phyloP scores from a whole-genome alignment of 30 jellyfish, hydroid and myxozoan genomes.

The Euphysa ruthae region DNA sequence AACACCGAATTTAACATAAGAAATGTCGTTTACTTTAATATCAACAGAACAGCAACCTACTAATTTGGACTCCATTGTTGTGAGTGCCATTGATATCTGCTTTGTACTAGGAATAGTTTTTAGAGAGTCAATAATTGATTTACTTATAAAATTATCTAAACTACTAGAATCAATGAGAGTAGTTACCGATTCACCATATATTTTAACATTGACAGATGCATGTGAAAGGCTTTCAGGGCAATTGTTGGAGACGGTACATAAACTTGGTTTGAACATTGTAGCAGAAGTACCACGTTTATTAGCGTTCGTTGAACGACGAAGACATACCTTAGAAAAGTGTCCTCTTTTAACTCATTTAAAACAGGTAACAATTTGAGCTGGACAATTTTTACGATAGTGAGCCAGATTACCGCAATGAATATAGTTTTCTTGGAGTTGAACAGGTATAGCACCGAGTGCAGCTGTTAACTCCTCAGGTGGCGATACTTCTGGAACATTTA shows the following conservation, averaged over 20 bases:
- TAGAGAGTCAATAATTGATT: too few species aligned
- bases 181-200: too few species aligned
- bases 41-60: slow-evolving; percentile 1
- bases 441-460: slow-evolving; percentile 5
- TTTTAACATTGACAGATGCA: slow-evolving; percentile 7
- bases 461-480: background rate
- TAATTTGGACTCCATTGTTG: background rate
- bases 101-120: background rate
- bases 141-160: slow-evolving; percentile 5
- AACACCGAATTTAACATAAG: slow-evolving; percentile 8
- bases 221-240: slow-evolving; percentile 22
- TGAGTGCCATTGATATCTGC: background rate
- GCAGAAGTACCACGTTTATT: too few species aligned
- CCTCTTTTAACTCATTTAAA: slow-evolving; percentile 28
- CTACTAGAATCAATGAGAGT: slow-evolving; percentile 23
- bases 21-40: slow-evolving; percentile 14
- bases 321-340: slow-evolving; percentile 31
- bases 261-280: too few species aligned
- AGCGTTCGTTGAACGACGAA: slow-evolving; percentile 8
- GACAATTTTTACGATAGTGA: slow-evolving; percentile 11
- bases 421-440: too few species aligned
- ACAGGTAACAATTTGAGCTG: slow-evolving; percentile 19
- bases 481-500: background rate
- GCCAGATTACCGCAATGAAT: too few species aligned
- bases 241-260: background rate